Evolutionary conservation across 2,113 vertebrate genomes (phyloP).

Genomic region (Epinephelus fuscoguttatus): DNA sequence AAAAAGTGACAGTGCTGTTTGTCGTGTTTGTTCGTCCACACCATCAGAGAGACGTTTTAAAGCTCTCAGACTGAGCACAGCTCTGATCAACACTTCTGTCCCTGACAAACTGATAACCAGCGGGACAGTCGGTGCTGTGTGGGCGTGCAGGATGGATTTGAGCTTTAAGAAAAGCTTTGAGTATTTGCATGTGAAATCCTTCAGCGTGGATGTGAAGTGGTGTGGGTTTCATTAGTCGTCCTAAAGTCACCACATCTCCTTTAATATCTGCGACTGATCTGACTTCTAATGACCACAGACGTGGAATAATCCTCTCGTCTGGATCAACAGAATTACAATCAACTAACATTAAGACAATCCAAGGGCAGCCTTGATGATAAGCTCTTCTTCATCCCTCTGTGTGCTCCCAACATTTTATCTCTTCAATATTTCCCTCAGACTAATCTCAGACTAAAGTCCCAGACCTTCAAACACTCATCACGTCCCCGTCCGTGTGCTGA

Average conservation of each 20-base stretch:
- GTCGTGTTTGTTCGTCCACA: no score
- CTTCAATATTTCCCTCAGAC: not conserved
- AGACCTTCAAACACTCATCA: slow-evolving; percentile 22
- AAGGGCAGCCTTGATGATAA: slow-evolving; percentile 12
- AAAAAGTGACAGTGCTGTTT: no score
- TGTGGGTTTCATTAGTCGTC: not conserved
- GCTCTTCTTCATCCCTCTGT: not conserved
- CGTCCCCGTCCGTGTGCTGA: not conserved
- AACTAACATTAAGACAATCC: slow-evolving; percentile 6
- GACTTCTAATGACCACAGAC: slow-evolving; percentile 11
- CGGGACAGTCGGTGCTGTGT: not conserved
- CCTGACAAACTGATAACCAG: not conserved
- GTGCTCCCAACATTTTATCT: not conserved
- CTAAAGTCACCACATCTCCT: not conserved
- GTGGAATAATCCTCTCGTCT: not conserved
- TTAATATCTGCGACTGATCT: not conserved
- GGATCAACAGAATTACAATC: not conserved
- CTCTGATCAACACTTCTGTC: not conserved
- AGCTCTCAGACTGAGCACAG: not conserved
- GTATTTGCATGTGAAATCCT: slow-evolving; percentile 46
- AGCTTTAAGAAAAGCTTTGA: not conserved
- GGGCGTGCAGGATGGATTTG: not conserved
- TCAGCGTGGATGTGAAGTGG: not conserved
- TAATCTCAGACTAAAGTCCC: not conserved
- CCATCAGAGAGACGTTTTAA: no score